Percentiles rank a stretch among this genome's conserved stretches.
phyloP scores from a whole-genome alignment of 2,888 invertebrate species.

The Stegophylla sp. region DNA sequence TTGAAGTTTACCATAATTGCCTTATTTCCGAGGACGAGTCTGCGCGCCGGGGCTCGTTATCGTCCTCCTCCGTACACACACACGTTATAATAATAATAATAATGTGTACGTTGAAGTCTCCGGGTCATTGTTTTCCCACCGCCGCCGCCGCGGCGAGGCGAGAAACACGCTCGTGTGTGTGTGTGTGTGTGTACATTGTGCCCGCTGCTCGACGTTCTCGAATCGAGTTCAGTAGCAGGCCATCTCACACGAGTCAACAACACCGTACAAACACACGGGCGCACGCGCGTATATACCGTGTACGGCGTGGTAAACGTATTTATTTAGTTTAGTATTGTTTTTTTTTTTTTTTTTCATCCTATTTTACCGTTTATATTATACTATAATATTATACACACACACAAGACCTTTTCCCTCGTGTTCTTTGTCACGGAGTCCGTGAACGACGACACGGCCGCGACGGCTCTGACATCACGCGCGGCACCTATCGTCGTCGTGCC shows the following conservation, averaged over 20 bases:
- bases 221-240: slow-evolving; percentile 48
- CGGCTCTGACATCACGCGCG: too few species aligned
- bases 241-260: slow-evolving; percentile 34
- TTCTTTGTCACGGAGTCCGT: slow-evolving; percentile 45
- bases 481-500: slow-evolving; percentile 30
- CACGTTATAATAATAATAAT: not conserved
- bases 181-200: too few species aligned
- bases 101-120: slow-evolving; percentile 11
- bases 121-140: slow-evolving; percentile 46
- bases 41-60: slow-evolving; percentile 8
- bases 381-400: slow-evolving; percentile 26
- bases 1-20: slow-evolving; percentile 32
- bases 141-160: slow-evolving; percentile 14
- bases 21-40: not conserved
- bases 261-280: not conserved
- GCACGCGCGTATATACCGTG: not conserved
- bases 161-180: slow-evolving; percentile 48
- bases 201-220: not conserved
- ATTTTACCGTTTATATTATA: slow-evolving; percentile 33
- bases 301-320: slow-evolving; percentile 20
- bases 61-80: not conserved
- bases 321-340: slow-evolving; percentile 14
- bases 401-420: slow-evolving; percentile 26
- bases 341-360: not conserved
- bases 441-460: slow-evolving; percentile 4